Base-by-base conservation (phyloP, 2,888 invertebrate species). In the Noctua fimbriata region DNA sequence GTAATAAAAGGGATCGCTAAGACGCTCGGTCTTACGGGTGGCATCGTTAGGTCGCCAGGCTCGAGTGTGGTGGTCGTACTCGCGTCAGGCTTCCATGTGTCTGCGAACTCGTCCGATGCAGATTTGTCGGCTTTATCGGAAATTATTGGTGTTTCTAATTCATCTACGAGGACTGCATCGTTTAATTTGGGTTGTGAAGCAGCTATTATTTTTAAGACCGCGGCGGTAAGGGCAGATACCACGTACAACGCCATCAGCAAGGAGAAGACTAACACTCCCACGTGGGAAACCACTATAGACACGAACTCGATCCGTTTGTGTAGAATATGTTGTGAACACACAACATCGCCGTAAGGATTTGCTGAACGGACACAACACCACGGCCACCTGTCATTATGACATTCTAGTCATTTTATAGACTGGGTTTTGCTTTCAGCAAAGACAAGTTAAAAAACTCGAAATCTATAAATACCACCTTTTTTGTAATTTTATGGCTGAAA, bases 181-280 rank as follows among this genome's bases (percentile, higher is more conserved):
- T 67, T 44, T 67, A 16, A 0, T 66, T 41, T 41, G n/a, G 21
- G 66, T 44, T 67, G 44, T 44, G n/a, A 16, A 67, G 90, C 92
- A 18, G 85, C 86, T n/a, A 91, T 1, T 80, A 95, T 89, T 90
- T 94, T 95, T 78, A 94, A 21, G 47, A 92, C 73, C 76, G 93
- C 90, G 7, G 89, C 86, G 36, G 90, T 77, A 80, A 95, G 67
- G 69, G 92, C 87, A 86, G 91, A 90, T 85, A 87, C 90, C 87
- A 94, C 92, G 89, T 94, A 92, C 85, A 84, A 83, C 76, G 92
- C 95, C 95, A 96, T 95, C 89, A 93, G 49, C 84, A 94, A 12
- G 69, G 95, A 94, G 65, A 94, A 85, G 81, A 89, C 89, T 83
- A 93, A 32, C 88, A 96, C 78, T 36, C 89, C 90, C 84, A 92